Percentiles rank a stretch among this genome's conserved stretches.
phyloP scores from a whole-genome alignment of 1,140 invertebrate species.

The Acromyrmex echinatior region DNA sequence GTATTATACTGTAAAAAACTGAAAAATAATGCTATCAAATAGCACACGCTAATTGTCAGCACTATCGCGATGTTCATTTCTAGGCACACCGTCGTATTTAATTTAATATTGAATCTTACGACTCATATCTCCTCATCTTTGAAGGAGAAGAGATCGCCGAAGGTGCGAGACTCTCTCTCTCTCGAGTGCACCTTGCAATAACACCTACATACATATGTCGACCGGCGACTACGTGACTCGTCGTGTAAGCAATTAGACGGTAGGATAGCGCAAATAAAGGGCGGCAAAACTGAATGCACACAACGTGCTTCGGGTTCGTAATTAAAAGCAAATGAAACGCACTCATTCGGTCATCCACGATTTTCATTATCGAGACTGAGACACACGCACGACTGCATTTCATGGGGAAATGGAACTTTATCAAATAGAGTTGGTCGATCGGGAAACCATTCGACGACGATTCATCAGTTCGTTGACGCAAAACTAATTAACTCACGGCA shows the following conservation, averaged over 20 bases:
- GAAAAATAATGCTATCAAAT: not conserved
- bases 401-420: slow-evolving; percentile 21
- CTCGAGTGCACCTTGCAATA: slow-evolving; percentile 44
- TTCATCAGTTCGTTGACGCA: not conserved
- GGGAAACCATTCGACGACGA: slow-evolving; percentile 1
- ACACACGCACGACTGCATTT: slow-evolving; percentile 1
- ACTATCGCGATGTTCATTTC: slow-evolving; percentile 20
- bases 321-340: slow-evolving; percentile 57
- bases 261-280: slow-evolving; percentile 69
- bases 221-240: slow-evolving; percentile 35
- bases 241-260: slow-evolving; percentile 73
- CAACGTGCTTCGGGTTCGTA: slow-evolving; percentile 57
- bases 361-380: slow-evolving; percentile 43
- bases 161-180: slow-evolving; percentile 48
- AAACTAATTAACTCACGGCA: slow-evolving; percentile 2
- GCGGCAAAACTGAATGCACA: slow-evolving; percentile 47
- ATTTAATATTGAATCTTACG: slow-evolving; percentile 43
- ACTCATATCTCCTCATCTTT: slow-evolving; percentile 46
- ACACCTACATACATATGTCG: slow-evolving; percentile 66
- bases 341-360: slow-evolving; percentile 14
- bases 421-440: slow-evolving; percentile 8
- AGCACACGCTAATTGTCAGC: not conserved
- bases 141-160: slow-evolving; percentile 38
- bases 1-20: not conserved
- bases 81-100: slow-evolving; percentile 27